phyloP scores from a whole-genome alignment of 2,888 invertebrate species.

The Seladonia tumulorum region DNA sequence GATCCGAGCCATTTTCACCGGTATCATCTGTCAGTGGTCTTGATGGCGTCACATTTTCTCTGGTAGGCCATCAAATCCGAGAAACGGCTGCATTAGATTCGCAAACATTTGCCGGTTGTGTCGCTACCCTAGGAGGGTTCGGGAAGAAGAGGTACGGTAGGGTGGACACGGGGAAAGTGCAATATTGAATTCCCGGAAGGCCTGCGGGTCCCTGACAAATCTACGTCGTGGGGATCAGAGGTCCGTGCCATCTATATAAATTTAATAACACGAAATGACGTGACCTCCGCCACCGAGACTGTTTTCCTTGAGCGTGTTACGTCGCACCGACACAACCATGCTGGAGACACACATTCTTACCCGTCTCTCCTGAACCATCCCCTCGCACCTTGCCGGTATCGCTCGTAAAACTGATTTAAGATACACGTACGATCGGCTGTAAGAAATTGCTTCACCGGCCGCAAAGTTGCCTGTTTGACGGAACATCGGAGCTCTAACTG shows the following conservation, averaged over 20 bases:
- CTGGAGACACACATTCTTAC: conserved; percentile 43
- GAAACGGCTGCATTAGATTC: conserved; percentile 73
- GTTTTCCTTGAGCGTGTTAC: conserved; percentile 36
- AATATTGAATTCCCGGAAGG: conserved; percentile 75
- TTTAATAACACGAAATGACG: conserved; percentile 78
- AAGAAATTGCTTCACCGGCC: conserved; percentile 58
- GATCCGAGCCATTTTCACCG: conserved; percentile 43
- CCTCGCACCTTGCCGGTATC: conserved; percentile 6
- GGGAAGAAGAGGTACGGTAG: conserved; percentile 46
- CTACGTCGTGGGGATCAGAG: conserved; percentile 71
- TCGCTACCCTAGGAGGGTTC: conserved; percentile 58
- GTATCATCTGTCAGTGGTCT: conserved; percentile 46
- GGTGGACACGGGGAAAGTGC: conserved; percentile 69
- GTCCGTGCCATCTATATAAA: conserved; percentile 75
- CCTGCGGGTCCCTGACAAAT: conserved; percentile 70
- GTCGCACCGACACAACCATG: conserved; percentile 56
- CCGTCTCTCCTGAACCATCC: not conserved
- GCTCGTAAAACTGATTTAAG: conserved; percentile 67
- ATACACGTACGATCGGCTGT: conserved; percentile 52
- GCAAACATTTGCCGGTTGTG: conserved; percentile 73
- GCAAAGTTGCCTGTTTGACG: conserved; percentile 50
- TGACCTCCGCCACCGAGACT: conserved; percentile 66
- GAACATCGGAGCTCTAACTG: conserved; percentile 24
- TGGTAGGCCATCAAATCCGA: conserved; percentile 68
- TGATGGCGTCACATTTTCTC: conserved; percentile 47